These are phyloP conservation scores for Chaetops frenatus DNA, from an alignment of 2,113 vertebrate species.

Conservation along the genomic window DNA sequence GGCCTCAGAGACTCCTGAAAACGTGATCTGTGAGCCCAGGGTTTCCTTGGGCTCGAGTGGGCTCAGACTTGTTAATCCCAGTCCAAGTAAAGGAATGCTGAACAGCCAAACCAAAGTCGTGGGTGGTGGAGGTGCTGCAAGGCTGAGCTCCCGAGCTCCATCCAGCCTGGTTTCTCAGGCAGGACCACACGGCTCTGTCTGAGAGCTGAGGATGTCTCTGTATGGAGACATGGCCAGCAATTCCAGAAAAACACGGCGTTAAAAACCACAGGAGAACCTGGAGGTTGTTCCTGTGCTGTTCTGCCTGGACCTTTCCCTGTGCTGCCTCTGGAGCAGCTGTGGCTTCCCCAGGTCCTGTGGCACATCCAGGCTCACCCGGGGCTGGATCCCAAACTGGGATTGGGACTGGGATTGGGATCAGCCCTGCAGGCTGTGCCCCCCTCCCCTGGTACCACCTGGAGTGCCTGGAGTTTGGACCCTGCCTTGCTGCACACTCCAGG, in stretches of 20 bases:
- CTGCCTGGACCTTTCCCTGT: not conserved
- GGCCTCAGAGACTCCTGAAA: not conserved
- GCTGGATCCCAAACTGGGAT: not conserved
- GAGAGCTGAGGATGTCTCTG: not conserved
- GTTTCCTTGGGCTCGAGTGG: not conserved
- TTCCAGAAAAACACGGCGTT: not conserved
- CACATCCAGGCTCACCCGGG: accelerated
- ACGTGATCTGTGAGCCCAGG: not conserved
- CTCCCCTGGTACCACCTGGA: not conserved
- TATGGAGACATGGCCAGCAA: not conserved
- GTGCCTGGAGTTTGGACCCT: not conserved
- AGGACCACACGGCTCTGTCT: not conserved
- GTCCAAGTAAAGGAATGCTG: not conserved
- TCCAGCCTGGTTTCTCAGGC: not conserved
- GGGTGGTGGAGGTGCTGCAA: not conserved
- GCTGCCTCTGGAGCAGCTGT: accelerated
- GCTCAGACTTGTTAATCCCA: not conserved
- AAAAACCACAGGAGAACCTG: not conserved
- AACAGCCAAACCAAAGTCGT: accelerated
- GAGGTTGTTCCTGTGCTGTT: not conserved
- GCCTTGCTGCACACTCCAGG: not conserved
- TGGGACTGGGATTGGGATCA: accelerated
- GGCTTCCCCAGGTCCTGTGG: accelerated
- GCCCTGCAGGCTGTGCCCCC: not conserved
- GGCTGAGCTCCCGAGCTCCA: not conserved